Evolutionary conservation across 2,113 vertebrate genomes (phyloP).

Genomic region (Lepisosteus oculatus): DNA sequence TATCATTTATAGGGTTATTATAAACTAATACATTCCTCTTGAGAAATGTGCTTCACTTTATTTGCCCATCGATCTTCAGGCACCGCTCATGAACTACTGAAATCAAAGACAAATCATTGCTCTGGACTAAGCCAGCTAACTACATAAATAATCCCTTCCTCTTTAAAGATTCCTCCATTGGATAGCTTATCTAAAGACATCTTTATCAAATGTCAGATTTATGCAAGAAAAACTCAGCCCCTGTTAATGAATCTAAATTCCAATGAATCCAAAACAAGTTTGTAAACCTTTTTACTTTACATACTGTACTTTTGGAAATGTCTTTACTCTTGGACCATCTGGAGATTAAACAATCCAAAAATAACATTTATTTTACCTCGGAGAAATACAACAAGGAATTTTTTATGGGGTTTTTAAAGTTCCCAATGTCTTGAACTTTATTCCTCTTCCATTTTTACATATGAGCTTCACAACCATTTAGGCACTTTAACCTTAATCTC

Average conservation of each 20-base stretch:
- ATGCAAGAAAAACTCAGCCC: not conserved
- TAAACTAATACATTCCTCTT: too few relatives aligned
- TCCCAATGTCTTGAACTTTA: not conserved
- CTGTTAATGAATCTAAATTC: slow-evolving; percentile 2
- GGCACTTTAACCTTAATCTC: not conserved
- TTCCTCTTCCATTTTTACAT: not conserved
- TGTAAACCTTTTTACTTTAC: not conserved
- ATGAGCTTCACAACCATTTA: not conserved
- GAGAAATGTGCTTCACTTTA: too few relatives aligned
- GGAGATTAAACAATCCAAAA: slow-evolving; percentile 5
- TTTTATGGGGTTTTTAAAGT: not conserved
- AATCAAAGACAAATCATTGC: too few relatives aligned
- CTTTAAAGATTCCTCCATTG: slow-evolving; percentile 26
- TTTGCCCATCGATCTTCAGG: too few relatives aligned
- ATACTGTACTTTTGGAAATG: not conserved
- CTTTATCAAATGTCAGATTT: slow-evolving; percentile 20
- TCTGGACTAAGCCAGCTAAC: slow-evolving; percentile 10
- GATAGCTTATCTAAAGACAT: slow-evolving; percentile 17
- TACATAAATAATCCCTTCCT: slow-evolving; percentile 31
- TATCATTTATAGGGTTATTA: too few relatives aligned
- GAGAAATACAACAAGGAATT: not conserved
- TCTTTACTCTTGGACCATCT: slow-evolving; percentile 1
- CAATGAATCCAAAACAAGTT: not conserved
- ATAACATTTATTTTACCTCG: not conserved
- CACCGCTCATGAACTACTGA: too few relatives aligned